Percentiles rank a stretch among this genome's conserved stretches.
Evolutionary conservation across 2,888 invertebrate species (phyloP).

Genomic region (Sisyra nigra): DNA sequence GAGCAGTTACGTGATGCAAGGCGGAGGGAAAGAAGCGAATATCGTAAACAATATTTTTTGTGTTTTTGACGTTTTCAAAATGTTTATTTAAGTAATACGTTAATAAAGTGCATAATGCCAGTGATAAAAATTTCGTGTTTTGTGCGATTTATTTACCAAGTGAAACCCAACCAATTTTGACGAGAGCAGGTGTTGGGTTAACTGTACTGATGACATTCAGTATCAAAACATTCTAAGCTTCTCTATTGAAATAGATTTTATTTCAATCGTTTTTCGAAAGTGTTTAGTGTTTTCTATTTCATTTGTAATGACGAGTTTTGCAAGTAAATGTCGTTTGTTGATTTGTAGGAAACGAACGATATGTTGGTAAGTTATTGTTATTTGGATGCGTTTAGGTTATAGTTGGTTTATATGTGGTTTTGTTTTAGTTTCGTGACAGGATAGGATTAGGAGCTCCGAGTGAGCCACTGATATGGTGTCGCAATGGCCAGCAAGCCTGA

Average conservation of each 20-base stretch:
- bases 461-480: slow-evolving; percentile 55
- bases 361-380: not conserved
- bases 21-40: slow-evolving; percentile 21
- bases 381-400: not conserved
- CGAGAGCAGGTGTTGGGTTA: slow-evolving; percentile 25
- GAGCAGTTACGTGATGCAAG: slow-evolving; percentile 30
- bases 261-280: not conserved
- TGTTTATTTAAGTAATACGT: no score
- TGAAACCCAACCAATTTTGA: not conserved
- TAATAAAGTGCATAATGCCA: no score
- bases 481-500: slow-evolving; percentile 68
- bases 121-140: not conserved
- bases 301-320: not conserved
- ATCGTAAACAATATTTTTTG: slow-evolving; percentile 14
- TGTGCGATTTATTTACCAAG: not conserved
- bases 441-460: slow-evolving; percentile 28
- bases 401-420: slow-evolving; percentile 11
- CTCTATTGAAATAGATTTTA: not conserved
- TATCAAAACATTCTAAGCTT: slow-evolving; percentile 13
- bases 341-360: no score
- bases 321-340: not conserved
- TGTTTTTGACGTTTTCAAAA: not conserved
- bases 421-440: slow-evolving; percentile 24
- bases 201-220: slow-evolving; percentile 18
- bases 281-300: not conserved